Evolutionary conservation across 2,797 vertebrate species (phyloP).

Genomic region (Phaenicophaeus curvirostris): DNA sequence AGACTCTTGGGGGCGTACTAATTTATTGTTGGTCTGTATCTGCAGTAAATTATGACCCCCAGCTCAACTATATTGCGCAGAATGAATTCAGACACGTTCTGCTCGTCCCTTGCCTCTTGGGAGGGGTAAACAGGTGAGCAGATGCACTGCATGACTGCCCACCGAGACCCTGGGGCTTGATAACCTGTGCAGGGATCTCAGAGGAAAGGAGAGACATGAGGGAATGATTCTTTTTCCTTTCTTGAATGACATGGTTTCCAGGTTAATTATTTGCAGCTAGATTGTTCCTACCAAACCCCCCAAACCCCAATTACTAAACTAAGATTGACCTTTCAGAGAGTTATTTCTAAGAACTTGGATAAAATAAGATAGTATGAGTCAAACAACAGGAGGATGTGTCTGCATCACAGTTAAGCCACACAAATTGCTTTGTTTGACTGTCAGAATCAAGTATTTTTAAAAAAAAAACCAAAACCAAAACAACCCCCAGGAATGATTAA

Average conservation of each 20-base stretch:
- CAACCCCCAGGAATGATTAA: background rate
- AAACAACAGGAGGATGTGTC: conserved; percentile 33
- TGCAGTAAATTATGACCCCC: conserved; percentile 46
- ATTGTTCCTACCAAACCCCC: background rate
- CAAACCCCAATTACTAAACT: conserved; percentile 44
- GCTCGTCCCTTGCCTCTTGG: background rate
- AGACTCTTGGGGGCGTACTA: conserved; percentile 53
- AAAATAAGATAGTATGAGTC: conserved; percentile 62
- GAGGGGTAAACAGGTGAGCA: background rate
- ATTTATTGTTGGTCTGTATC: conserved; percentile 51
- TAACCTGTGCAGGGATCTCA: background rate
- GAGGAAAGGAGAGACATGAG: background rate
- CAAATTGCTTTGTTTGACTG: background rate
- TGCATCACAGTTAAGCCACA: conserved; percentile 26
- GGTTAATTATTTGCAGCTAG: background rate
- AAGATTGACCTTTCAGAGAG: conserved; percentile 56
- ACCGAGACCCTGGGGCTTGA: background rate
- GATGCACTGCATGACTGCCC: background rate
- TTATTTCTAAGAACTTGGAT: conserved; percentile 46
- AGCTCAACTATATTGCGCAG: background rate
- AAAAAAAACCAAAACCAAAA: background rate
- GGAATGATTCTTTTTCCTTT: background rate
- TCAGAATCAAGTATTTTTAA: conserved; percentile 11
- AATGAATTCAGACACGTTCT: background rate
- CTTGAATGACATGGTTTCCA: background rate